Evolutionary conservation across 1,140 invertebrate species (phyloP).

Genomic region (Pygmarrhopalites habei): DNA sequence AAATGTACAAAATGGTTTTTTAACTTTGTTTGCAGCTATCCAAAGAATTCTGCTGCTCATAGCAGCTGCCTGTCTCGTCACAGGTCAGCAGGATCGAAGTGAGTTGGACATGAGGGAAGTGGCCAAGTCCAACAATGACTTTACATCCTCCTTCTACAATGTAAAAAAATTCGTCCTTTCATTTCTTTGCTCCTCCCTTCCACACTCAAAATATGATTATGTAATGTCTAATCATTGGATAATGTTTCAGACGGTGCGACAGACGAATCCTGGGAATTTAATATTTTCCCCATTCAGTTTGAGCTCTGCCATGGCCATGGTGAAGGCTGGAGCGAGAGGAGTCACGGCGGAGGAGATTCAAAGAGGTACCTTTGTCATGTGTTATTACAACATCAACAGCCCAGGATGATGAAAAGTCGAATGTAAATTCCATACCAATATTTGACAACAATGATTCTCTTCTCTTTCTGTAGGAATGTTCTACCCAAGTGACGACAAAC

Average conservation of each 20-base stretch:
- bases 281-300: constrained; percentile 28
- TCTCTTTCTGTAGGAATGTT: no score
- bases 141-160: constrained; percentile 16
- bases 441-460: no score
- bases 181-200: background rate
- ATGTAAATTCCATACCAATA: no score
- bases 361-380: no score
- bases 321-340: constrained; percentile 19
- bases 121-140: constrained; percentile 12
- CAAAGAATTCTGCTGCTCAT: no score
- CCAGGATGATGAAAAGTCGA: no score
- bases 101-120: constrained; percentile 12
- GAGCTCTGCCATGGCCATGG: constrained; percentile 20
- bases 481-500: background rate
- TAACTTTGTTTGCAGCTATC: no score
- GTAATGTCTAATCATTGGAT: background rate
- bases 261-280: constrained; percentile 10
- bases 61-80: no score
- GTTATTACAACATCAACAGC: no score
- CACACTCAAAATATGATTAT: background rate
- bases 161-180: background rate
- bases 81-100: no score
- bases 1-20: no score
- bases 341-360: constrained; percentile 21
- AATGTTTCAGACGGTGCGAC: constrained; percentile 3